Evolutionary conservation across 2,888 invertebrate genomes (phyloP), one percentile per base, ranked within the genome.

Genomic region (Cynaeus angustus): DNA sequence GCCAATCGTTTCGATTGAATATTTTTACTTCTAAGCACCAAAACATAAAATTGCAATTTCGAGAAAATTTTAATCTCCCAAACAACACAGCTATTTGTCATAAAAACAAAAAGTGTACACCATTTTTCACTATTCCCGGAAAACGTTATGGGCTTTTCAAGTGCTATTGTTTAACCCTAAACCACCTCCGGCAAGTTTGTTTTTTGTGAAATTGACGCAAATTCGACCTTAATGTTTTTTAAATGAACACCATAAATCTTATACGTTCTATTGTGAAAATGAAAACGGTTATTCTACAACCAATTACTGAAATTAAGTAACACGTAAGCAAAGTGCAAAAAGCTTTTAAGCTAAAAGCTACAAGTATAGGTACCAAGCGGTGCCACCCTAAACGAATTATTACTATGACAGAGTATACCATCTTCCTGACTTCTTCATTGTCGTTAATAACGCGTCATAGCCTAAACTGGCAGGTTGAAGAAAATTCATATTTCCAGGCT

Each of bases 311-410:
- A 79, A 78, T 78, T 81, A 78, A 77, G 79, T 78, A 79, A 79
- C 76, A 68, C 78, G 78, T 78, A 78, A 72, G 76, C 75, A 77
- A 79, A 81, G 80, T 79, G 76, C 78, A 71, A 77, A 79, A 81
- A 74, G 78, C 80, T 81, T 82, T 85, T 80, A 83, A 76, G 72
- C 76, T 84, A 83, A 85, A 84, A 84, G 84, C 79, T 71, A 26
- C 52, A 41, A 65, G 43, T 16, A 43, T 55, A 62, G 64, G 62
- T 62, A 66, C 66, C 66, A 72, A 1, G 30, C n/a, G 21, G 71
- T 71, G 28, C 68, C 71, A 68, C 14, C 26, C 16, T 37, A 41
- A 12, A 30, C 38, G 33, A 30, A 13, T 13, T 38, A 13, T 37
- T 37, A 38, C 33, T 16, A 9, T 37, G 16, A 8, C 66, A 46